Evolutionary conservation across 2,888 invertebrate species (phyloP), one percentile per base, ranked within the genome.

Genomic region (Ichneumon xanthorius): DNA sequence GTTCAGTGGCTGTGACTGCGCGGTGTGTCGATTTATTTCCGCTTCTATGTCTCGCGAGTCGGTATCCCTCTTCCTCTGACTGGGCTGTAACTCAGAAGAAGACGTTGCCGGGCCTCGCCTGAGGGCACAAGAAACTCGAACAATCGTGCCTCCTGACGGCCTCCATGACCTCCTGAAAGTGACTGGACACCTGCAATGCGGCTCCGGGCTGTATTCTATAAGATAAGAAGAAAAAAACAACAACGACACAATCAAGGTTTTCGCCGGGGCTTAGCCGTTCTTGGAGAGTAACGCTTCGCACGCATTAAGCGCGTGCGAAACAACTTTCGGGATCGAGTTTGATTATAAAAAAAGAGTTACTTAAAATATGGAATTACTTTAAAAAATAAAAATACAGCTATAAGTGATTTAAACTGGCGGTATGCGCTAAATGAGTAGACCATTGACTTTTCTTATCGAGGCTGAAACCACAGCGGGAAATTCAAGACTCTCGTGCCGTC

Each of bases 121-220:
- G 93, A 45, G 90, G 93, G 92, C 97, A 97, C 80, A 93, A 92
- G 94, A 97, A 97, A 89, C 95, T 94, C 65, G 95, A 94, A 94
- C 97, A 97, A 93, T 96, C 96, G 94, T 96, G 95, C 92, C 95
- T 95, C 88, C 96, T 95, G 88, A 97, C 96, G 84, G 97, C 97
- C 14, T 96, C 95, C 96, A 97, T 97, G 75, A 97, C 97, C 93
- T 97, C 96, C 70, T 96, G 95, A 83, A 97, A 95, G 92, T 97
- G 97, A 89, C 95, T 95, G 14, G 96, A 96, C 87, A 97, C 96
- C 48, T 95, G 94, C 9, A 94, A 93, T 26, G 94, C 95, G 89
- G 95, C 95, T 90, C 93, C 95, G 90, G 95, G 96, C 94, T 95
- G 96, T 86, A 96, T 95, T 94, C 97, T 97, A 80, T 33, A 85